Base-by-base conservation (phyloP, 2,113 vertebrate species). In the Bothrops jararaca region DNA sequence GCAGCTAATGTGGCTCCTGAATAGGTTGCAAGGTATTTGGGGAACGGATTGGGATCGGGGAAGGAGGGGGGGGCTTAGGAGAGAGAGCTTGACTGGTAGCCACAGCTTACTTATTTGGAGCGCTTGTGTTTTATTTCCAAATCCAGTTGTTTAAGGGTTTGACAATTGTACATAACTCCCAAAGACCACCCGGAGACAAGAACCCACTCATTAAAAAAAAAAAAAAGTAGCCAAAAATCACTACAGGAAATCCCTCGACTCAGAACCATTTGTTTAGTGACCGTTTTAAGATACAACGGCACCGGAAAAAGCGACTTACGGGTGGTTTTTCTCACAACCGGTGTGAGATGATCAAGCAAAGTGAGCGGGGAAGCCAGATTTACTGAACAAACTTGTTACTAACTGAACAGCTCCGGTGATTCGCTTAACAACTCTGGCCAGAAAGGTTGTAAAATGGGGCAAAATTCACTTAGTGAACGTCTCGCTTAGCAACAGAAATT, bases 1-100 rank as follows among this genome's bases (percentile, higher is more conserved):
- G 56, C 98, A 99, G 96, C 97, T 99, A 12, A 98, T 99, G 98
- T 99, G 98, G 98, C 98, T 99, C 94, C 98, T 99, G 95, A 99
- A 98, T 96, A 98, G 98, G 89, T 95, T 99, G 13, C 98, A 98
- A 97, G 98, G 98, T 99, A 95, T 54, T 39, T 87, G 42, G 13
- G 20, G 23, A 9, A 1, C 0, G 45, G 9, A 5, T 24, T 10
- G 11, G 20, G 5, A 2, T 9, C 1, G 1, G 48, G 29, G 4
- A 3, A 29, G 15, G 39, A 1, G 26, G 57, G 23, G 42, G 12
- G 3, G n/a, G 5, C 5, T 26, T 23, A 20, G 22, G 50, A 54
- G 20, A 26, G 5, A 1, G 9, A 1, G 88, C 24, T 23, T 10
- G 5, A 5, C 5, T 13, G 22, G 23, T 57, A 20, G 54, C 54